Base-by-base conservation (phyloP, 2,797 vertebrate genomes). In the Peromyscus eremicus region DNA sequence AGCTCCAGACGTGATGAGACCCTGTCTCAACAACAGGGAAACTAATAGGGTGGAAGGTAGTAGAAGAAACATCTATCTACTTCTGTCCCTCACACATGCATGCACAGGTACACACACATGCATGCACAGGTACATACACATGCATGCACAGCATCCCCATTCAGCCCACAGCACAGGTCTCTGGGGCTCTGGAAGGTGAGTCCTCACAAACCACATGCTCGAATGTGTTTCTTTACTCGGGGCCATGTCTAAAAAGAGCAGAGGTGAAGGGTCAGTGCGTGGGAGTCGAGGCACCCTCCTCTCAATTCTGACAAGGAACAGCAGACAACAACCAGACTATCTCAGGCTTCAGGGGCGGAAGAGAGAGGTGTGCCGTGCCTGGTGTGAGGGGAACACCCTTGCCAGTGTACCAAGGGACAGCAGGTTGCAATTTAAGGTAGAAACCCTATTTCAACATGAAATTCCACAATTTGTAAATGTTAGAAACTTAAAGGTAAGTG, bases 361-460 rank as follows among this genome's bases (percentile, higher is more conserved):
- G 68, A 17, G 29, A 79, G 43, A 84, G 64, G 19, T 8, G 29
- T 17, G 6, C 27, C 8, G 0, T 64, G 60, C 46, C 55, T 7
- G 4, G 5, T 32, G 21, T 16, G 13, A 75, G 52, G 13, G 1
- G 52, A 13, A 46, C 13, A 29, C 0, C 1, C 17, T 9, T 55
- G 17, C 46, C 55, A 55, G 60, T 4, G 55, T 5, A 0, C 43
- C 49, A 66, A 89, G 62, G 43, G 27, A 10, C 75, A 32, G 52
- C 12, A 57, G 83, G n/a, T n/a, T 49, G 17, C 16, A 49, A 34
- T 29, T 66, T 37, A 79, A 92, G 70, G 62, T 77, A 91, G 4
- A 68, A 91, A 94, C n/a, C 55, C 0, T 27, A 89, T 89, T 32
- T 94, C 92, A 73, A 84, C 49, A 71, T 43, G n/a, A 90, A 81